Percentiles rank a stretch among this genome's conserved stretches.
Conservation (phyloP, 2,797 vertebrate genomes). For the Artibeus jamaicensis region DNA sequence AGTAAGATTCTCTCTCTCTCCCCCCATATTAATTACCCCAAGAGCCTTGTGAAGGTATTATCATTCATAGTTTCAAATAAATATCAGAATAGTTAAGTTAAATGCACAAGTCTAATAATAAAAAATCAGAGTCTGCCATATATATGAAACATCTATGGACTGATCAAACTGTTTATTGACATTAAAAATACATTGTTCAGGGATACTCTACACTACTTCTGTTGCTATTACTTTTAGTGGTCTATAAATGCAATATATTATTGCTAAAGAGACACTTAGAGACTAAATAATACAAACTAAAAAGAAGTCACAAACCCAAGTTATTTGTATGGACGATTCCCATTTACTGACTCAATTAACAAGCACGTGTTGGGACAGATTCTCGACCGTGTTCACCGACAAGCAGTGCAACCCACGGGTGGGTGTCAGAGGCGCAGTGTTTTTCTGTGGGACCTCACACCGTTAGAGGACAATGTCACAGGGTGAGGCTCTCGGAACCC, state of each 20-base stretch:
- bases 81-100: not conserved
- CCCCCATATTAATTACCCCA: not conserved
- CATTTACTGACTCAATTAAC: not conserved
- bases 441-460: not conserved
- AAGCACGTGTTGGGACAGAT: not conserved
- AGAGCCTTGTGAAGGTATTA: not conserved
- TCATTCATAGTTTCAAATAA: not conserved
- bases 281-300: not conserved
- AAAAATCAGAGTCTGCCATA: not conserved
- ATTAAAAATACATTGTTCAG: not conserved
- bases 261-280: constrained; percentile 10
- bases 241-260: not conserved
- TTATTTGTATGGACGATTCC: not conserved
- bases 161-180: not conserved
- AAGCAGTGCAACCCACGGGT: not conserved
- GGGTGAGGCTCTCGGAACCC: not conserved
- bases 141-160: not conserved
- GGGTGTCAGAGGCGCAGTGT: not conserved
- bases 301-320: not conserved
- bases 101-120: not conserved
- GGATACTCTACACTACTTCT: not conserved
- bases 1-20: not conserved
- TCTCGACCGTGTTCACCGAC: not conserved
- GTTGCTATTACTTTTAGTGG: not conserved
- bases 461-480: not conserved